A percentile compares a stretch with the other conserved stretches of the same genome.
Conservation (phyloP, 2,113 vertebrate species). For the Dicentrarchus labrax region DNA sequence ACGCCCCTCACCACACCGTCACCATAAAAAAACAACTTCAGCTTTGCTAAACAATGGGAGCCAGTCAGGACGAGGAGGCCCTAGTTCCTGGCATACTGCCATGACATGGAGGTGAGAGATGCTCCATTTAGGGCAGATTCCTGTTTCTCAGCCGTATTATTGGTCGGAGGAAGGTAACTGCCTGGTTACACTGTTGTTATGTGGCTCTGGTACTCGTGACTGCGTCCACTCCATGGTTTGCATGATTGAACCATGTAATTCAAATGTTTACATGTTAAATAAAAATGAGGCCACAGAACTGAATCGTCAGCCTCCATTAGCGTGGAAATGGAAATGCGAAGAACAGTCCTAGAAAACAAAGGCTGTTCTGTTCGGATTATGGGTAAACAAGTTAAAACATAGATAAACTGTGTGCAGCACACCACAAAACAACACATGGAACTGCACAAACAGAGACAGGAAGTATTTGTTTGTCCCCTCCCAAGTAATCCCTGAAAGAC, state of each 20-base stretch:
- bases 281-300: background rate
- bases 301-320: background rate
- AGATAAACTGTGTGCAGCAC: too few relatives aligned
- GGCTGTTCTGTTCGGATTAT: background rate
- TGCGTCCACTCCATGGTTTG: background rate
- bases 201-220: background rate
- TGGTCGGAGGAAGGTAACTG: conserved; percentile 19
- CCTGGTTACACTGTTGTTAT: conserved; percentile 19
- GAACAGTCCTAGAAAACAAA: background rate
- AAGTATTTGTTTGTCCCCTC: background rate
- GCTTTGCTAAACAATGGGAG: conserved; percentile 53
- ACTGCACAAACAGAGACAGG: background rate
- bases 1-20: conserved; percentile 5
- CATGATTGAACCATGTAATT: background rate
- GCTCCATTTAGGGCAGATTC: conserved; percentile 23
- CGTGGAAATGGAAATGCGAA: background rate
- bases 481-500: conserved; percentile 47
- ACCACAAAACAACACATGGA: background rate
- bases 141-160: conserved; percentile 16
- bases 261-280: background rate
- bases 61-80: conserved; percentile 44
- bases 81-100: conserved; percentile 23
- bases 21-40: conserved; percentile 58
- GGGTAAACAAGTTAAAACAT: too few relatives aligned
- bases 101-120: conserved; percentile 65